Conservation (phyloP, 1,140 invertebrate genomes). For the Dendrolimus kikuchii region DNA sequence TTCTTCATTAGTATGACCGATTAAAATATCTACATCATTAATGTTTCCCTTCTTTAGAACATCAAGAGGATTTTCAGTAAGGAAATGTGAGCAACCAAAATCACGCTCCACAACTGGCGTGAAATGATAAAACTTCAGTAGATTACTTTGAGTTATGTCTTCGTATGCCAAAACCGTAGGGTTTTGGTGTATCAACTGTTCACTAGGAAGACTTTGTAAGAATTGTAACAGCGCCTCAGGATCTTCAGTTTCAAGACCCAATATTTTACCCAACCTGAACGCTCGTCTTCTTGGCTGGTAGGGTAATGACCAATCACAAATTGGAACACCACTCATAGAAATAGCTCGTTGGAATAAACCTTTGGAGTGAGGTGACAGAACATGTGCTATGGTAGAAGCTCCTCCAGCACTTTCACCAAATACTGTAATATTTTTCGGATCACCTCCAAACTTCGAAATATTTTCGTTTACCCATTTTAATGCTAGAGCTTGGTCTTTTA, state of each 20-base stretch:
- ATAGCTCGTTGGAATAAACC: constrained; percentile 37
- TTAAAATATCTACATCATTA: constrained; percentile 70
- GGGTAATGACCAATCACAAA: constrained; percentile 21
- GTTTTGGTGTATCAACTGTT: constrained; percentile 39
- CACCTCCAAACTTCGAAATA: constrained; percentile 78
- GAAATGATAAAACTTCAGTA: constrained; percentile 29
- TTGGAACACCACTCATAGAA: constrained; percentile 33
- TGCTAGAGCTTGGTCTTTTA: constrained; percentile 50
- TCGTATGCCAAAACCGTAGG: constrained; percentile 27
- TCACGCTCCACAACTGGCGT: constrained; percentile 47
- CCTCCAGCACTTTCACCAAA: constrained; percentile 81
- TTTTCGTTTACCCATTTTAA: constrained; percentile 46
- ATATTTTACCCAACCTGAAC: constrained; percentile 23
- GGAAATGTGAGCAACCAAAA: constrained; percentile 36
- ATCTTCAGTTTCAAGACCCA: constrained; percentile 30
- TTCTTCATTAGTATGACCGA: constrained; percentile 73
- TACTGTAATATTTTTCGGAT: constrained; percentile 80
- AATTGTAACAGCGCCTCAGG: constrained; percentile 50
- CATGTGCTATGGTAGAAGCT: constrained; percentile 35
- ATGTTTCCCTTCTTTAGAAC: constrained; percentile 47
- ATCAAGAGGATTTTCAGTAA: constrained; percentile 34
- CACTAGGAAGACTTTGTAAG: constrained; percentile 56
- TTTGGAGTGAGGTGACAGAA: constrained; percentile 60
- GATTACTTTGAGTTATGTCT: constrained; percentile 14
- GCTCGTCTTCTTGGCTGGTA: constrained; percentile 28